A percentile compares a stretch with the other conserved stretches of the same genome.
Conservation (phyloP, 1,140 invertebrate genomes). For the Spodoptera litura region DNA sequence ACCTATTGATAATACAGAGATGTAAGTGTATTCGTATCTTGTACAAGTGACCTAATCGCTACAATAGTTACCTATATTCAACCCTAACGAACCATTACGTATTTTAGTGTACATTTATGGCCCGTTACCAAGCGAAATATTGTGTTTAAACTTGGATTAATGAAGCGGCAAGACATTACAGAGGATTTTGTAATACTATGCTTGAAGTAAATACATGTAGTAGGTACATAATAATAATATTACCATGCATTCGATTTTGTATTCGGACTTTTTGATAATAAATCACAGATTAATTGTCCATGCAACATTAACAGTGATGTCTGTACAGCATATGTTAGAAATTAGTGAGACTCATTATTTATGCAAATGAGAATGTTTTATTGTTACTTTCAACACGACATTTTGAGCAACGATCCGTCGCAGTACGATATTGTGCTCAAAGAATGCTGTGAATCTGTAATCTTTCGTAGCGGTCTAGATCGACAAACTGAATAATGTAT, state of each 20-base stretch:
- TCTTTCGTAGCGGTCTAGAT: not conserved
- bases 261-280: no score
- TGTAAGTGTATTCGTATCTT: no score
- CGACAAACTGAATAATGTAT: not conserved
- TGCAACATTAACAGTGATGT: not conserved
- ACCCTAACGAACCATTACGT: no score
- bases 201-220: no score
- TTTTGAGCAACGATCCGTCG: not conserved
- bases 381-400: not conserved
- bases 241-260: no score
- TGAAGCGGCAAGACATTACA: not conserved
- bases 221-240: no score
- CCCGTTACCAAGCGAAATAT: not conserved
- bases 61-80: no score
- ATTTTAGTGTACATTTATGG: not conserved
- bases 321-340: not conserved
- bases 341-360: not conserved
- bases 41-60: no score
- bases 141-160: not conserved
- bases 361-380: slow-evolving; percentile 17
- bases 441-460: not conserved
- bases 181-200: not conserved
- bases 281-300: not conserved
- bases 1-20: no score
- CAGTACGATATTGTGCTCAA: not conserved